These are phyloP conservation scores for Eira barbara DNA, from an alignment of 2,113 vertebrate species.

Conservation along the genomic window DNA sequence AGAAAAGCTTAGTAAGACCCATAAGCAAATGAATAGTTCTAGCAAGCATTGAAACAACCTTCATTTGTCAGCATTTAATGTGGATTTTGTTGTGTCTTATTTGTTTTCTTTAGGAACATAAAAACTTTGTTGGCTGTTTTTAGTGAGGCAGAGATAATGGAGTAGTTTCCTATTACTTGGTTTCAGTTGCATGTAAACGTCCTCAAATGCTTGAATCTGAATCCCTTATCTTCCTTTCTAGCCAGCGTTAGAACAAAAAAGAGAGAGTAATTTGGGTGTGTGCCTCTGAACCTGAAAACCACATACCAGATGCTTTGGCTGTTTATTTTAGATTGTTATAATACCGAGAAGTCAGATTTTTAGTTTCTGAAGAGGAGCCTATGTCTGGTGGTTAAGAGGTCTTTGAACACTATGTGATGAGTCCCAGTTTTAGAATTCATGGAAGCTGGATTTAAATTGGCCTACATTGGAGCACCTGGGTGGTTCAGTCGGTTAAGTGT, in stretches of 20 bases:
- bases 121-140: neutral
- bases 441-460: neutral
- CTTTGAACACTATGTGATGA: neutral
- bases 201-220: neutral
- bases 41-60: neutral
- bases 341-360: neutral
- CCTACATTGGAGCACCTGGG: no score
- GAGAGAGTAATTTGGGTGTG: neutral
- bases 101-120: neutral
- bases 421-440: neutral
- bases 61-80: neutral
- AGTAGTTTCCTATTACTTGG: neutral
- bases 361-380: conserved; percentile 26
- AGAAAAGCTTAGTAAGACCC: neutral
- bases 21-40: neutral
- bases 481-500: no score
- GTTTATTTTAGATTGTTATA: neutral
- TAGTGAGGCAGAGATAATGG: neutral
- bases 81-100: neutral
- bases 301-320: neutral
- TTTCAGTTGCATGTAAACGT: neutral
- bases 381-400: neutral
- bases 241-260: neutral
- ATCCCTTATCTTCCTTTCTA: neutral
- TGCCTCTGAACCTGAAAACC: neutral